Conservation (phyloP, 2,888 invertebrate species). For the Drosophila paranaensis region DNA sequence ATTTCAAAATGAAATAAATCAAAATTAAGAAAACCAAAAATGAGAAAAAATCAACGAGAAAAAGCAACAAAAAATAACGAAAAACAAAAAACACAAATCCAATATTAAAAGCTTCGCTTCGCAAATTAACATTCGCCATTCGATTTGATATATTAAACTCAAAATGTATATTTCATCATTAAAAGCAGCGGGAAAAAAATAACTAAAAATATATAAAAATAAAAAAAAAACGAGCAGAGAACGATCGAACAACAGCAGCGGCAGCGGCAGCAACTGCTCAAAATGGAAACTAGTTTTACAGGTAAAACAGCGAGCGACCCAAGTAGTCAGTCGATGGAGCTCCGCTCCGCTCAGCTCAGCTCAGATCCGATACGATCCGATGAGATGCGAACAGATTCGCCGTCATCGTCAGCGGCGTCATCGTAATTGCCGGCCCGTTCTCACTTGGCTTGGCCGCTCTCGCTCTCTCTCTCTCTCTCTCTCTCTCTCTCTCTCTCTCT, state of each 20-base stretch:
- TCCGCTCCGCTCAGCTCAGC: constrained; percentile 28
- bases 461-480: constrained; percentile 17
- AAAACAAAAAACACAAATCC: constrained; percentile 32
- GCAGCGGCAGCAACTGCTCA: constrained; percentile 38
- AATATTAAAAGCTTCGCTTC: constrained; percentile 42
- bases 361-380: constrained; percentile 33
- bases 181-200: constrained; percentile 63
- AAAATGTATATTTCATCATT: constrained; percentile 82
- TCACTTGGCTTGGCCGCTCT: constrained; percentile 21
- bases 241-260: constrained; percentile 36
- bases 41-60: constrained; percentile 1
- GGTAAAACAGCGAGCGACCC: constrained; percentile 56
- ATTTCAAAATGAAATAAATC: constrained; percentile 81
- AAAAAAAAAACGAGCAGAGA: constrained; percentile 46
- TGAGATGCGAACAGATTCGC: constrained; percentile 54
- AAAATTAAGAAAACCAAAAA: constrained; percentile 68
- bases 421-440: constrained; percentile 49
- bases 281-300: constrained; percentile 80
- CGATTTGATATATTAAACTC: constrained; percentile 81
- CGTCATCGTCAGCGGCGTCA: constrained; percentile 47
- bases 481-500: neutral
- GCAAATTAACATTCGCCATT: constrained; percentile 81
- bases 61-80: neutral
- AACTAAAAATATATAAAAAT: constrained; percentile 23
- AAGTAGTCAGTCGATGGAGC: constrained; percentile 43